Percentiles rank a stretch among this genome's conserved stretches.
Conservation (phyloP, 2,113 vertebrate species). For the human region DNA sequence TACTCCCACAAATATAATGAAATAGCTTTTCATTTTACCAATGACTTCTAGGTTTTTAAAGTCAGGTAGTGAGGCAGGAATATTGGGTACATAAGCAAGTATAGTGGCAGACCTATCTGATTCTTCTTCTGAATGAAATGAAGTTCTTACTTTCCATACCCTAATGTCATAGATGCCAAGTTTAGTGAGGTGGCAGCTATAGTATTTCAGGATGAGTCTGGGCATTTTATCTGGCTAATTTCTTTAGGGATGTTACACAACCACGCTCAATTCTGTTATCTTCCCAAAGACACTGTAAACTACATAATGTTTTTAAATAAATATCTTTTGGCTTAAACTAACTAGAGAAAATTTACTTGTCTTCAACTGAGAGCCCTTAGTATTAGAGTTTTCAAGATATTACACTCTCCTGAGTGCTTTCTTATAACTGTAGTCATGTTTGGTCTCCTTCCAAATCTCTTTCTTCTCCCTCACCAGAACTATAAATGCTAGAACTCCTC, state of each 20-base stretch:
- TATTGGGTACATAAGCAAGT: not conserved
- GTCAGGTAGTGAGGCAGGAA: not conserved
- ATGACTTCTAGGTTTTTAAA: not conserved
- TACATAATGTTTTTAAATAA: not conserved
- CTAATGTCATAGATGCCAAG: no score
- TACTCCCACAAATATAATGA: not conserved
- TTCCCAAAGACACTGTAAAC: not conserved
- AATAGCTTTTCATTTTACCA: not conserved
- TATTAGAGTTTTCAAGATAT: not conserved
- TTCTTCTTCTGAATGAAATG: not conserved
- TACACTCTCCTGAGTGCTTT: not conserved
- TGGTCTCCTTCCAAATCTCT: not conserved
- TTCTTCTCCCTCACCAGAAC: not conserved
- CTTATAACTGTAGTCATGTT: not conserved
- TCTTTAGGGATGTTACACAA: not conserved
- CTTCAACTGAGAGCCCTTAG: not conserved
- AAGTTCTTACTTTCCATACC: not conserved
- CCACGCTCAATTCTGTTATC: not conserved
- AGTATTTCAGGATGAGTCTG: not conserved
- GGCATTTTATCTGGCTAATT: not conserved
- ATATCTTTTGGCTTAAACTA: not conserved
- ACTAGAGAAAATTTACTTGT: not conserved
- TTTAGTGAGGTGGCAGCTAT: not conserved
- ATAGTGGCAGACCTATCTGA: not conserved
- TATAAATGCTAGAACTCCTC: not conserved